Evolutionary conservation across 2,888 invertebrate genomes (phyloP), one percentile per base, ranked within the genome.

Genomic region (Caenorhabditis panamensis): DNA sequence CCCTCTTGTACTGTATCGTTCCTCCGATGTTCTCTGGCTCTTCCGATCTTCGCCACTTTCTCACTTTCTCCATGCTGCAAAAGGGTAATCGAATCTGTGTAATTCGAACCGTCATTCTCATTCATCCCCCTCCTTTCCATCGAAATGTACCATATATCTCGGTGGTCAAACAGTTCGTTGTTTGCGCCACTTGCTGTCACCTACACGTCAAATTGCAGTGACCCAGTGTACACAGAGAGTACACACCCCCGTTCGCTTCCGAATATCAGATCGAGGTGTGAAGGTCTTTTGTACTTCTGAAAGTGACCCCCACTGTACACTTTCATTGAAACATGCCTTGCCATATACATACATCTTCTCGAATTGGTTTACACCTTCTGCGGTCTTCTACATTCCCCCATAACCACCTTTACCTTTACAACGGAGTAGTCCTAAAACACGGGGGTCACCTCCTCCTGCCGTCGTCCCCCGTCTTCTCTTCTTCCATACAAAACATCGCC

Each of bases 151-250:
- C 67, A 63, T 72, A 64, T 58, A 64, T 64, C 73, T 66, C 73
- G 44, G 73, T 64, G 73, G 64, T 73, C 73, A 73, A 73, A 73
- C 73, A 73, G 73, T 73, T 73, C 73, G 54, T 72, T 58, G 37
- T 66, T 73, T 51, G 59, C 58, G 66, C 73, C 73, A 44, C 59
- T 61, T 41, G 41, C 72, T 73, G 73, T 73, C 73, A 73, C 41
- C 64, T 37, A 64, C 64, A 73, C 73, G 73, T 73, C 73, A 73
- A 73, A 73, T 51, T 64, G 49, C 5, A 24, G 53, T 61, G 69
- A 71, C 62, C 72, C 58, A 24, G 54, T 71, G 62, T 56, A 62
- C 36, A 61, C 62, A 71, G 22, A 54, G 20, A 20, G 16, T 44
- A 67, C 56, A 22, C 44, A 41, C 41, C 41, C 41, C 13, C 41